Base-by-base conservation (phyloP, 2,888 invertebrate genomes). In the Eupelmus urozonus region DNA sequence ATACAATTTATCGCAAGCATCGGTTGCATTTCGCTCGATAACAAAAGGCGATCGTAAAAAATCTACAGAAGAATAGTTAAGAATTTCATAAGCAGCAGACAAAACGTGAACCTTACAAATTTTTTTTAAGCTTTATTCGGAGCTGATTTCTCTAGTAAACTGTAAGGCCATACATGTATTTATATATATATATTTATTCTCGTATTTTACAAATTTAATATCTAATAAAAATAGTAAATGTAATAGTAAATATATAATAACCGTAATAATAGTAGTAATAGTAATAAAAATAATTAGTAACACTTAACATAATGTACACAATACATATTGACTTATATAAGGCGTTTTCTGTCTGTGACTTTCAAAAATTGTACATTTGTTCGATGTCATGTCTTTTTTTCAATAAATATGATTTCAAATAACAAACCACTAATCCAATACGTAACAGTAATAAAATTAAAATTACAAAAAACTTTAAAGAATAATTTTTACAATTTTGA, bases 221-320 rank as follows among this genome's bases (percentile, higher is more conserved):
- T 76, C 11, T 65, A 69, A 63, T 74, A 77, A 76, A 77, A 80
- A 77, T 77, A 45, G 16, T 45, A 34, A 34, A 27, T 55, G 63
- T 63, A 57, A 23, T 69, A 69, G 59, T 80, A 62, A 57, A 60
- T 59, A 55, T 9, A 49, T 49, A 34, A 51, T 69, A 71, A 76
- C 81, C 78, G 49, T 81, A 62, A 63, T 57, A 59, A 20, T 65
- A 53, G 11, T 67, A 60, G 53, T 62, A 66, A 49, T 67, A 78
- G 79, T 81, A 82, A 59, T 70, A 79, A 82, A 84, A 82, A 84
- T 84, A 85, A 86, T 85, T 87, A 85, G 84, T 87, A 85, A 87
- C 83, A 83, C 83, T 86, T 84, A 86, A 84, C 81, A 63, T 82
- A 85, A 86, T 87, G 84, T 89, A 87, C 86, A 87, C 80, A 81